phyloP scores from a whole-genome alignment of 2,797 vertebrate species.

The Scolopax bukidnonensis region DNA sequence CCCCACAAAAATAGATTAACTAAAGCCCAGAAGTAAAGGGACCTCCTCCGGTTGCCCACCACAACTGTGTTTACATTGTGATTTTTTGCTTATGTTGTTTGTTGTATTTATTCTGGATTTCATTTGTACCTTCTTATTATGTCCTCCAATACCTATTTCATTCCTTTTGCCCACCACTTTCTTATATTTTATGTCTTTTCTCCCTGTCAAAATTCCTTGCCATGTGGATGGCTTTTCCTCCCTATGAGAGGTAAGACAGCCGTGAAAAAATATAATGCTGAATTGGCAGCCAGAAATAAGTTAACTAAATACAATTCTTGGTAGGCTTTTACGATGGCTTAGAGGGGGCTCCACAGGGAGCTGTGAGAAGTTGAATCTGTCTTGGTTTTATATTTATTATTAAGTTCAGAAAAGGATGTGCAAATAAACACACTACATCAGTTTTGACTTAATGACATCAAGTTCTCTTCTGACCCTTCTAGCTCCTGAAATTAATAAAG shows the following conservation, averaged over 20 bases:
- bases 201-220: background rate
- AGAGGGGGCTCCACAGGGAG: background rate
- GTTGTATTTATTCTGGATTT: background rate
- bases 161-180: background rate
- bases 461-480: background rate
- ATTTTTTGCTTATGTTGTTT: background rate
- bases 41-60: background rate
- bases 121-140: background rate
- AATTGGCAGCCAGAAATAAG: background rate
- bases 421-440: background rate
- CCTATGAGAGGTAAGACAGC: background rate
- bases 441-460: background rate
- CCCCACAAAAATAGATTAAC: background rate
- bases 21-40: background rate
- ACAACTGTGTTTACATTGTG: background rate
- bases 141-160: background rate
- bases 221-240: background rate
- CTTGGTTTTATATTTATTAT: background rate
- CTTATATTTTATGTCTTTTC: background rate
- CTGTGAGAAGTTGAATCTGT: background rate
- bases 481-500: background rate
- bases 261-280: background rate
- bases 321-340: background rate
- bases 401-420: background rate
- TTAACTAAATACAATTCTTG: background rate